These are phyloP conservation scores for Casuarius casuarius DNA, from an alignment of 2,113 vertebrate genomes.

Conservation along the genomic window DNA sequence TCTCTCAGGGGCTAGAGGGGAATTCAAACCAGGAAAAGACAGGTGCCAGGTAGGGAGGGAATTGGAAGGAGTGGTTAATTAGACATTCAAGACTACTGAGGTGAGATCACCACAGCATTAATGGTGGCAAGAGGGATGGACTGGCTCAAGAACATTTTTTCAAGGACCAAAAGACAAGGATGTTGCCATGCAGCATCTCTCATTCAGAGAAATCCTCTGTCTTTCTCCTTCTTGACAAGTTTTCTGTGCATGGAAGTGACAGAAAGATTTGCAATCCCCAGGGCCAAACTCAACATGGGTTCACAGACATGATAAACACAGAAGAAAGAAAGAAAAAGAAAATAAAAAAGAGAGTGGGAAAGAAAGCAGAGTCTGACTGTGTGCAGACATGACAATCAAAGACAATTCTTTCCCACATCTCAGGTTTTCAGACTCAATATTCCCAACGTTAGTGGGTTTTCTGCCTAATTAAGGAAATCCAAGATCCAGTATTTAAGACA, in stretches of 20 bases:
- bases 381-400: not conserved
- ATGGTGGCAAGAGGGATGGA: conserved; percentile 63
- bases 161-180: conserved; percentile 53
- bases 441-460: not conserved
- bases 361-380: not conserved
- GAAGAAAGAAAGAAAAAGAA: not conserved
- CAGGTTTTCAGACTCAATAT: not conserved
- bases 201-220: not conserved
- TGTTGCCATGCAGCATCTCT: not conserved
- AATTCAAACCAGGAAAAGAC: conserved; percentile 58
- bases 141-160: conserved; percentile 57
- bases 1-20: not conserved
- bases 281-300: not conserved
- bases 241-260: not conserved
- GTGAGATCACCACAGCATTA: conserved; percentile 68
- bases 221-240: not conserved
- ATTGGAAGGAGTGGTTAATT: conserved; percentile 62
- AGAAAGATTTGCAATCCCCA: not conserved
- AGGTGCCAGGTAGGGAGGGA: conserved; percentile 53
- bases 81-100: conserved; percentile 65
- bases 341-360: not conserved
- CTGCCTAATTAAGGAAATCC: not conserved
- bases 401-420: not conserved
- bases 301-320: not conserved
- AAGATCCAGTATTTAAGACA: not conserved